Percentiles rank a stretch among this genome's conserved stretches.
These are phyloP conservation scores for Piaya cayana DNA, from an alignment of 2,113 vertebrate genomes.

Conservation along the genomic window DNA sequence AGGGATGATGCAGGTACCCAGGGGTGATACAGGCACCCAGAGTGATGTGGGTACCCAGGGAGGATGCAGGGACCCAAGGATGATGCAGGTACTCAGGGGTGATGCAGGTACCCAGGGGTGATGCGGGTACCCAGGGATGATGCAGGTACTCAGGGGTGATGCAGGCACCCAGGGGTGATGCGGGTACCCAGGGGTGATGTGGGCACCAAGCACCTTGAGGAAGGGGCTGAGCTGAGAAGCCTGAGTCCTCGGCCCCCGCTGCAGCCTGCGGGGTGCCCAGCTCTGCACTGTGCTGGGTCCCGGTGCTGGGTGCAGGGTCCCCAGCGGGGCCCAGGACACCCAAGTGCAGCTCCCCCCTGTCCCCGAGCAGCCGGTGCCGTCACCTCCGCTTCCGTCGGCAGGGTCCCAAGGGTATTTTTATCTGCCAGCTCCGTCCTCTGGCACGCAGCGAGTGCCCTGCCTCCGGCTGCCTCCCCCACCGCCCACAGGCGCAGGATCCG, in stretches of 20 bases:
- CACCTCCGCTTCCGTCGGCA: constrained; percentile 58
- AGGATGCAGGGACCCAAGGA: too few species aligned
- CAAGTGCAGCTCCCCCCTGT: background rate
- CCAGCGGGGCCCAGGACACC: background rate
- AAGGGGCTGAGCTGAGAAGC: background rate
- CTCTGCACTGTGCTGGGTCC: background rate
- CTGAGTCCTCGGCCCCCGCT: rapidly evolving
- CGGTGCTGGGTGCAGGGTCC: background rate
- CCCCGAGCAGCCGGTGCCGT: constrained; percentile 1
- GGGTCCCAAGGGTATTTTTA: constrained; percentile 41
- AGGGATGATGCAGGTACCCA: too few species aligned
- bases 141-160: too few species aligned
- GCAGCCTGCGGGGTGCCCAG: background rate
- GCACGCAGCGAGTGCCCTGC: background rate
- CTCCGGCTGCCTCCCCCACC: background rate
- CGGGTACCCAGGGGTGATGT: rapidly evolving
- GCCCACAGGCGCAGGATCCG: background rate
- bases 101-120: too few species aligned
- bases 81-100: too few species aligned
- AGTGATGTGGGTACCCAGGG: too few species aligned
- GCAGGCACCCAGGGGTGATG: too few species aligned
- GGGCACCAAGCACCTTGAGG: rapidly evolving
- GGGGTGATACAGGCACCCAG: too few species aligned
- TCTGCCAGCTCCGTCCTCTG: background rate
- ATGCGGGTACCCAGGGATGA: too few species aligned